These are phyloP conservation scores for Anser brachyrhynchus DNA, from an alignment of 2,113 vertebrate genomes.

Conservation along the genomic window DNA sequence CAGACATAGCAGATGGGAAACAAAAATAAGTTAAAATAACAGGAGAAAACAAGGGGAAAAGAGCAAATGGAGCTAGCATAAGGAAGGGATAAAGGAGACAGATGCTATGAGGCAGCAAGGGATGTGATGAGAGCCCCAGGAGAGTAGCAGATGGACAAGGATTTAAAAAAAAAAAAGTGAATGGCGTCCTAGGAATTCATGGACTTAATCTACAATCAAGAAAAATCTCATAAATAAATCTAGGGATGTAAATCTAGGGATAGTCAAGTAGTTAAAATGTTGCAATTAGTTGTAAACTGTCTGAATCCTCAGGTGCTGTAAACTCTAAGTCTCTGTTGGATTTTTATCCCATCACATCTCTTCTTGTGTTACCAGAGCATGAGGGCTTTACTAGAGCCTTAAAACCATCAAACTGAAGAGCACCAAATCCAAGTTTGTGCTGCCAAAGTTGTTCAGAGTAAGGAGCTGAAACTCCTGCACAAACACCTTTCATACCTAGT, in stretches of 20 bases:
- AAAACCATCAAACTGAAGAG: not conserved
- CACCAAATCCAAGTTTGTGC: not conserved
- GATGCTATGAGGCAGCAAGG: not conserved
- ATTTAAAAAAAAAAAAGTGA: not conserved
- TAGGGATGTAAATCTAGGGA: not conserved
- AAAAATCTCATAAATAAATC: not conserved
- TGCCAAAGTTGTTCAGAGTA: not conserved
- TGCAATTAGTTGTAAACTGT: not conserved
- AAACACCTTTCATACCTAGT: not conserved
- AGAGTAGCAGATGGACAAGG: not conserved
- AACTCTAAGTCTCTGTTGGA: not conserved
- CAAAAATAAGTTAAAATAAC: not conserved
- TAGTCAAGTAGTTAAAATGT: not conserved
- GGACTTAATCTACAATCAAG: not conserved
- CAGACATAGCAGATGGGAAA: not conserved
- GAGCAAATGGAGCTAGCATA: not conserved
- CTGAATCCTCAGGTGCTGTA: not conserved
- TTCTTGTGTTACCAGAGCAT: not conserved
- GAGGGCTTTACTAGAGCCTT: not conserved
- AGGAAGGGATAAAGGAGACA: not conserved
- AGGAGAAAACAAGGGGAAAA: not conserved
- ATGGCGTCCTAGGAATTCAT: not conserved
- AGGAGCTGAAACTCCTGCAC: not conserved
- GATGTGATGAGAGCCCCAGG: not conserved
- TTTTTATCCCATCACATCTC: not conserved